A percentile compares a stretch with the other conserved stretches of the same genome.
phyloP scores from a whole-genome alignment of 1,140 invertebrate genomes.

The Zaprionus taronus region DNA sequence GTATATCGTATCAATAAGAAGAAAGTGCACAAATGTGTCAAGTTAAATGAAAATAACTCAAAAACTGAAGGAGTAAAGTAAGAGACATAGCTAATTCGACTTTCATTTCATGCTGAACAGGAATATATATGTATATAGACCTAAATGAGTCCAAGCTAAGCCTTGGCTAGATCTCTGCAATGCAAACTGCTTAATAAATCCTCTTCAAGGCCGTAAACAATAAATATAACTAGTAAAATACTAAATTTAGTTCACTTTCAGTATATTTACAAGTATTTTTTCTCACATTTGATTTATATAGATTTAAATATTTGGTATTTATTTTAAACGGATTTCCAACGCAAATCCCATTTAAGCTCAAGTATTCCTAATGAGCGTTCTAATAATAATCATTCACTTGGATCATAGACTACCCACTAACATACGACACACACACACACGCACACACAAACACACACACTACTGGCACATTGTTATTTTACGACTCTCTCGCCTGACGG shows the following conservation, averaged over 20 bases:
- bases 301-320: constrained; percentile 37
- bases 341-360: constrained; percentile 40
- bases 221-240: background rate
- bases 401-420: constrained; percentile 16
- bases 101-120: background rate
- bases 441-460: constrained; percentile 3
- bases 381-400: constrained; percentile 53
- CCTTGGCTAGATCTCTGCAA: too few relatives aligned
- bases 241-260: background rate
- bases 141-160: too few relatives aligned
- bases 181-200: too few relatives aligned
- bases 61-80: background rate
- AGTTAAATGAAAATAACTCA: too few relatives aligned
- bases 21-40: too few relatives aligned
- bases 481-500: constrained; percentile 24
- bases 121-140: background rate
- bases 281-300: constrained; percentile 19
- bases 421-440: constrained; percentile 9
- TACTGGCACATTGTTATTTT: constrained; percentile 18
- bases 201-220: too few relatives aligned
- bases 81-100: background rate
- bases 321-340: constrained; percentile 21
- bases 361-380: constrained; percentile 45
- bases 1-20: too few relatives aligned
- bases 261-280: background rate